A percentile compares a stretch with the other conserved stretches of the same genome.
Conservation (phyloP, 2,888 invertebrate genomes). For the Dione vanillae region DNA sequence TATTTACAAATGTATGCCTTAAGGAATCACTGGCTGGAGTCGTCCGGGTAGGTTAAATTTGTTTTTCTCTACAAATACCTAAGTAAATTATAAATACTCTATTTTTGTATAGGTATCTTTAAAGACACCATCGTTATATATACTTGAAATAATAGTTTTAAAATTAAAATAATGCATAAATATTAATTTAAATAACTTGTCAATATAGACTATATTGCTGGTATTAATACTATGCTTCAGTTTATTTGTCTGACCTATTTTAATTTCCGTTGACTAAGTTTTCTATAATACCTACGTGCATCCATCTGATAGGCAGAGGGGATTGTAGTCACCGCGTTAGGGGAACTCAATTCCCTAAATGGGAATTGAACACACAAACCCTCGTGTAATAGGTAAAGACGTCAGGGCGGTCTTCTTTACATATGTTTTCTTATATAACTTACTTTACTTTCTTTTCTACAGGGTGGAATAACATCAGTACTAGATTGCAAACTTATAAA, state of each 20-base stretch:
- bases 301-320: too few species aligned
- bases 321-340: too few species aligned
- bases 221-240: not conserved
- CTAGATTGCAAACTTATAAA: constrained; percentile 78
- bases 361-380: too few species aligned
- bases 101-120: too few species aligned
- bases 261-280: not conserved
- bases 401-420: too few species aligned
- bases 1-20: constrained; percentile 76
- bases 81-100: not conserved
- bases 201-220: not conserved
- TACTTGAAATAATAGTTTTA: too few species aligned
- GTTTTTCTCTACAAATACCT: not conserved
- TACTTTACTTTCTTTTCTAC: constrained; percentile 52
- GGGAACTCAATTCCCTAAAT: too few species aligned
- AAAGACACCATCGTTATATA: too few species aligned
- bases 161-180: not conserved
- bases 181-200: not conserved
- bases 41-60: constrained; percentile 67
- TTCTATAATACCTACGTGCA: too few species aligned
- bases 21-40: constrained; percentile 81
- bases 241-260: not conserved
- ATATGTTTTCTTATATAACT: not conserved
- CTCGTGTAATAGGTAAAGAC: too few species aligned
- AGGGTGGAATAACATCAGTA: constrained; percentile 74